phyloP scores from a whole-genome alignment of 2,113 vertebrate species.

The Sapayoa aenigma region DNA sequence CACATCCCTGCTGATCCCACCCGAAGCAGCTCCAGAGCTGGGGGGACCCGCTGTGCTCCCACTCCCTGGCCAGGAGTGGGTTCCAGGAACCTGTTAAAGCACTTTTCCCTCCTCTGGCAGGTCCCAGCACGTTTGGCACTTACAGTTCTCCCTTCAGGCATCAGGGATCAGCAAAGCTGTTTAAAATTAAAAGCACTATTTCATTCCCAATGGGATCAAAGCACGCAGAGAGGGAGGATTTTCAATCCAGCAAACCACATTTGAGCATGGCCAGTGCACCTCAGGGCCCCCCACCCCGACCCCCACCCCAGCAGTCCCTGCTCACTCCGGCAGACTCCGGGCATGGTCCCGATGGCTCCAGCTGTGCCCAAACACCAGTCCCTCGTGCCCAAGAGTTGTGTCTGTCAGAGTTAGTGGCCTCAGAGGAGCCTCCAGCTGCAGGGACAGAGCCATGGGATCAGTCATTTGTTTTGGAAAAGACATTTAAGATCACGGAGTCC shows the following conservation, averaged over 20 bases:
- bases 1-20: not conserved
- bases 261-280: not conserved
- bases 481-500: not conserved
- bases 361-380: not conserved
- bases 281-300: not conserved
- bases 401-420: not conserved
- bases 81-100: constrained; percentile 26
- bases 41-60: not conserved
- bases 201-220: constrained; percentile 56
- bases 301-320: not conserved
- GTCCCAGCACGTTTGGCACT: not conserved
- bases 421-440: not conserved
- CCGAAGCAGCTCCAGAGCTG: accelerated
- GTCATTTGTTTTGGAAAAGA: not conserved
- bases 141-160: constrained; percentile 41
- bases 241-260: constrained; percentile 35
- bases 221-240: not conserved
- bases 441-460: not conserved
- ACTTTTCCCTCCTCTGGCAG: constrained; percentile 22
- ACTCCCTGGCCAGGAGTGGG: not conserved
- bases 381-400: not conserved
- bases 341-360: accelerated
- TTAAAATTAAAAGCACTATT: constrained; percentile 36
- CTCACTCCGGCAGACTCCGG: not conserved
- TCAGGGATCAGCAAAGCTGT: constrained; percentile 1